Base-by-base conservation (phyloP, 2,113 vertebrate species). In the Sphyrna mokarran region DNA sequence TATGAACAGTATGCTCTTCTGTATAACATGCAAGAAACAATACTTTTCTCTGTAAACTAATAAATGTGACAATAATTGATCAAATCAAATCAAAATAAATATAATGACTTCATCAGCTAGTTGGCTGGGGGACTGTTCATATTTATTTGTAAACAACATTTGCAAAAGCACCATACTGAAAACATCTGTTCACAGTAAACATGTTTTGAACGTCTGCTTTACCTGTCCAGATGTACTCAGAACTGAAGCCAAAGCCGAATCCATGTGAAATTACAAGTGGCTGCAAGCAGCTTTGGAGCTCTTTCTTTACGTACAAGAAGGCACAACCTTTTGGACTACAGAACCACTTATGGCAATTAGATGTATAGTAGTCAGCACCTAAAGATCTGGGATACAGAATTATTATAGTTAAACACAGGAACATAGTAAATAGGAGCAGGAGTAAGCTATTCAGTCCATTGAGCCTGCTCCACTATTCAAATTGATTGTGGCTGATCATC, bases 301-400 rank as follows among this genome's bases (percentile, higher is more conserved):
- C 37, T 33, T 69, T 69, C 14, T 72, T 95, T 33, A 95, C 94
- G 10, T 72, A 95, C 40, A 95, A 18, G 40, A 95, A 95, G 54
- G 94, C 94, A 33, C 94, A 95, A 72, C 94, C 94, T 72, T 95
- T 95, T 16, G 94, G 66, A 76, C 94, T 76, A 54, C 94, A 95
- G 40, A 95, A 72, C 94, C 94, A 95, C 48, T 94, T 95, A 29
- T 95, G 94, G 94, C 94, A 95, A 69, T 95, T 95, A 43, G 68
- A 95, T 72, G 94, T 95, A 76, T 95, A 95, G 40, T 95, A 95
- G 70, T 95, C 94, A 95, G 40, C 68, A 95, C 54, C 94, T 72
- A 95, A 26, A 33, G 40, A 95, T 23, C 94, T 95, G 66, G 72
- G 40, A 54, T 48, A 72, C 68, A 95, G 26, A 72, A 66, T 93